Evolutionary conservation across 2,113 vertebrate species (phyloP), one percentile per base, ranked within the genome.

Genomic region (Rhinolophus ferrumequinum): DNA sequence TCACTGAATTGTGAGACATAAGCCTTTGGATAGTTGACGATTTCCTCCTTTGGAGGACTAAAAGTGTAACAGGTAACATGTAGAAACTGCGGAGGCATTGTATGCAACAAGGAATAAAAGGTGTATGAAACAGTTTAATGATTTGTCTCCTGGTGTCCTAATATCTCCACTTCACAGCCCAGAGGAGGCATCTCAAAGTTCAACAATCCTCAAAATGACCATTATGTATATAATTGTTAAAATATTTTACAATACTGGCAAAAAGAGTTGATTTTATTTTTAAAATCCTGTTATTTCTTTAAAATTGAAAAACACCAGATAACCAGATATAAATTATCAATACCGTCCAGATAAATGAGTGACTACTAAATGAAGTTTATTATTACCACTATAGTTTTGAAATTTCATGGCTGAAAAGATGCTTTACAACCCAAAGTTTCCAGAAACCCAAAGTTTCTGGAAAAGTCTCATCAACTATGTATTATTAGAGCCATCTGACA

Each of bases 351-450:
- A 44, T 72, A 92, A 70, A 93, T 87, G 30, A 93, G 50, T 33
- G 77, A 66, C 67, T 94, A 82, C 6, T 54, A 88, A 88, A 33
- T 58, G 14, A n/a, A 81, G 22, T 38, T 84, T 24, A 18, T 84
- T 24, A 18, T 26, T 69, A 70, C 62, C 18, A 62, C 13, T 50
- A 84, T 24, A 90, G 33, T 81, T 95, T 93, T 96, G 24, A 94
- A 93, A 92, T 79, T 92, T 87, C 35, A 95, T 33, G 13, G 62
- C 15, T 88, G 14, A 96, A 97, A 81, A 85, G 60, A 58, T 47
- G 26, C 21, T 89, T 94, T 73, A 14, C 44, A 97, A 89, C 0
- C 9, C 5, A 77, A 80, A 77, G 76, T 87, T 93, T 96, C 60
- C 87, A 14, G 21, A 64, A 75, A 76, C 0, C 9, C 5, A 77